Evolutionary conservation across 2,113 vertebrate genomes (phyloP), one percentile per base, ranked within the genome.

Genomic region (Uropsilus gracilis): DNA sequence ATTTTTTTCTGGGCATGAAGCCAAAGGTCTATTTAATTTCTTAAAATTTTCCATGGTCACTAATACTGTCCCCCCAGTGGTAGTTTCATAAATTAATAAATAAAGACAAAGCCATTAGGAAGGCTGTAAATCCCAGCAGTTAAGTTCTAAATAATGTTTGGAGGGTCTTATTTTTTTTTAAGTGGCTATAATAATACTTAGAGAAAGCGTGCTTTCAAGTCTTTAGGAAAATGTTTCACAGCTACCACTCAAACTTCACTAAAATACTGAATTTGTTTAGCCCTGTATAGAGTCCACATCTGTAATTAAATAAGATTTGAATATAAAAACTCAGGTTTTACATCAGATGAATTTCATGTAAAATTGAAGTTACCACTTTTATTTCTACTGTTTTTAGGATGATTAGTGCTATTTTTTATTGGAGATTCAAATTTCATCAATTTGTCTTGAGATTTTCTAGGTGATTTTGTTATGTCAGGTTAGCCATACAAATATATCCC

Each of bases 11-110:
- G 95, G 97, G 97, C 95, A 92, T 9, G 13, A 95, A 96, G 95
- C 96, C 97, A 97, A 93, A 93, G 95, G 81, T 96, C 91, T 96
- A 91, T 97, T 97, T 97, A 91, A 97, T 97, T 96, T 97, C 95
- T 95, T 96, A 95, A 94, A 96, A 88, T 92, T 93, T 96, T 73
- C 72, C 87, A 44, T 96, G 95, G 95, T 96, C 97, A 95, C 89
- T 97, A 77, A 37, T 71, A 73, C 90, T 86, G 57, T 78, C n/a
- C 80, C 39, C 81, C 34, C 2, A 18, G 72, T 22, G n/a, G 89
- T 53, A 12, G 68, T 80, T 90, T 96, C 14, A 88, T 95, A 91
- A 91, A 96, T 95, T 96, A 96, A 96, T 97, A 94, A 96, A 89
- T 93, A 96, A 93, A 85, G 90, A 80, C 90, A 94, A 85, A 88